phyloP scores from a whole-genome alignment of 2,888 invertebrate genomes.

The Apoda limacodes region DNA sequence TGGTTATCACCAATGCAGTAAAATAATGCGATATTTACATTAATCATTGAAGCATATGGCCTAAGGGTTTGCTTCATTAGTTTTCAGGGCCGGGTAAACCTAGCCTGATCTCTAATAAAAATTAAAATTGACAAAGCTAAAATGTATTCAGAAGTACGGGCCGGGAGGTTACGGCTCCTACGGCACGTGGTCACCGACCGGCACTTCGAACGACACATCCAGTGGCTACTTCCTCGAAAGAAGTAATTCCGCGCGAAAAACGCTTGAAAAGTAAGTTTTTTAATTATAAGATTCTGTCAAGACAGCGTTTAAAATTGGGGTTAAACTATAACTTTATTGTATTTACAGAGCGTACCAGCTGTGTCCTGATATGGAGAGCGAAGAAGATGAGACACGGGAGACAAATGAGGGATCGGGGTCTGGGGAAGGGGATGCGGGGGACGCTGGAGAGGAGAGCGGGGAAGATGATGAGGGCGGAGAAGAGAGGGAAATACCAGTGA shows the following conservation, averaged over 20 bases:
- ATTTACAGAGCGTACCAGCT: conserved; percentile 59
- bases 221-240: conserved; percentile 95
- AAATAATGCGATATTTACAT: conserved; percentile 5
- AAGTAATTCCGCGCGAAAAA: conserved; percentile 92
- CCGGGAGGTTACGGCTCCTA: conserved; percentile 79
- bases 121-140: too few species aligned
- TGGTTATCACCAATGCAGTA: too few species aligned
- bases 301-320: not conserved
- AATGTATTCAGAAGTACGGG: conserved; percentile 67
- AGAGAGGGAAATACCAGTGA: too few species aligned
- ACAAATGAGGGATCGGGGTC: conserved; percentile 34
- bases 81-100: not conserved
- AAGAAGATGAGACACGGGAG: conserved; percentile 50
- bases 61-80: not conserved
- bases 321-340: too few species aligned
- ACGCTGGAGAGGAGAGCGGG: conserved; percentile 26
- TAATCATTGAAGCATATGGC: conserved; percentile 3
- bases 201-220: conserved; percentile 94
- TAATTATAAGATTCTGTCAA: conserved; percentile 1
- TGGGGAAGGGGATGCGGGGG: conserved; percentile 36
- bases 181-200: conserved; percentile 94
- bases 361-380: conserved; percentile 62
- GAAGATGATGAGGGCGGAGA: conserved; percentile 29
- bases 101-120: conserved; percentile 10
- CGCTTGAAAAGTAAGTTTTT: conserved; percentile 68